Percentiles rank a stretch among this genome's conserved stretches.
phyloP scores from a whole-genome alignment of 2,113 vertebrate species.

The Porphyrio hochstetteri region DNA sequence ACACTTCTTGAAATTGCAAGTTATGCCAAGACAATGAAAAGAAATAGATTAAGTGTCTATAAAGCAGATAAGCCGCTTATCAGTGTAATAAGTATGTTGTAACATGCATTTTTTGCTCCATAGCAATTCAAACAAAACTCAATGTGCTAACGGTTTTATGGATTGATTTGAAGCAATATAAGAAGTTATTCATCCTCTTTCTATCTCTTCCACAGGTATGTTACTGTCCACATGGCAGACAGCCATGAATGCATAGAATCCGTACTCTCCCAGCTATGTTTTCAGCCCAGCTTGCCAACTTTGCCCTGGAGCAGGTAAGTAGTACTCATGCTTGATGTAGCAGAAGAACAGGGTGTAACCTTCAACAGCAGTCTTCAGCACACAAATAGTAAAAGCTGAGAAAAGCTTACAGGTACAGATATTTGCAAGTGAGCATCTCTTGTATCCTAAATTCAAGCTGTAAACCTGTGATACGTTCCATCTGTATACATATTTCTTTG shows the following conservation, averaged over 20 bases:
- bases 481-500: background rate
- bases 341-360: background rate
- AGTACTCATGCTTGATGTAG: background rate
- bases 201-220: background rate
- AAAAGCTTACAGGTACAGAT: background rate
- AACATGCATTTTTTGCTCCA: background rate
- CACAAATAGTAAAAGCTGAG: background rate
- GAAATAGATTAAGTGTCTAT: background rate
- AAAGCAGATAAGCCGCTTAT: conserved; percentile 18
- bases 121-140: background rate
- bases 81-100: background rate
- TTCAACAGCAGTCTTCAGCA: background rate
- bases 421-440: background rate
- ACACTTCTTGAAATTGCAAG: background rate
- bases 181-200: background rate
- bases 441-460: background rate
- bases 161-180: background rate
- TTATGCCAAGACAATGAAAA: background rate
- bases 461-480: no score
- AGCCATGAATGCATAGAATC: background rate
- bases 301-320: background rate
- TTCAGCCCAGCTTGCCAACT: background rate
- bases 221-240: background rate
- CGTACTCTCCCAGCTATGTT: background rate
- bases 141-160: background rate